Conservation (phyloP, 64 coral and sea anemone species). For the Porites lutea region DNA sequence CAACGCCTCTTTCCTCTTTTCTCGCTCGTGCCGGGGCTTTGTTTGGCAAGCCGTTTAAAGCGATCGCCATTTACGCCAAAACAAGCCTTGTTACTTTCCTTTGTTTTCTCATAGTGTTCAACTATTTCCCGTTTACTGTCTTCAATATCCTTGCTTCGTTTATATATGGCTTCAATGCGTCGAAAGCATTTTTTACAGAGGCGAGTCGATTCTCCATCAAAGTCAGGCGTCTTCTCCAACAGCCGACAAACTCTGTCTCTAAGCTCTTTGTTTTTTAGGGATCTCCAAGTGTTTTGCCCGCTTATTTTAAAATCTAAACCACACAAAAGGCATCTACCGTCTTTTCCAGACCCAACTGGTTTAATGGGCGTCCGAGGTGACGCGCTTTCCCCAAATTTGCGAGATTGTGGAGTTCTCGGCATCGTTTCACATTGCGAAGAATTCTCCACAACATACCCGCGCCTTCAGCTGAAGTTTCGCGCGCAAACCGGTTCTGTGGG, state of each 20-base stretch:
- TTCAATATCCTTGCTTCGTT: conserved; percentile 28
- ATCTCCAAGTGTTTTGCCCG: conserved; percentile 23
- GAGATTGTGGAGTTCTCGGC: too few species aligned
- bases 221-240: conserved; percentile 6
- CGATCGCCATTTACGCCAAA: conserved; percentile 5
- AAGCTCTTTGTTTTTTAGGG: neutral
- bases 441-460: too few species aligned
- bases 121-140: conserved; percentile 20
- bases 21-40: conserved; percentile 17
- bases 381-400: too few species aligned
- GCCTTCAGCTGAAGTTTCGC: too few species aligned
- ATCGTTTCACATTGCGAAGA: too few species aligned
- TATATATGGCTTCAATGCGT: neutral
- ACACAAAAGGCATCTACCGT: too few species aligned
- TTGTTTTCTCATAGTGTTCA: conserved; percentile 13
- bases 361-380: too few species aligned
- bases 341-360: too few species aligned
- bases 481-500: too few species aligned
- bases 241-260: conserved; percentile 14
- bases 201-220: conserved; percentile 9
- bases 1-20: neutral
- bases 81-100: conserved; percentile 17
- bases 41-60: conserved; percentile 19
- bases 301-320: neutral
- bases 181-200: conserved; percentile 10